Base-by-base conservation (phyloP, 2,888 invertebrate species). In the Ophion ellenae region DNA sequence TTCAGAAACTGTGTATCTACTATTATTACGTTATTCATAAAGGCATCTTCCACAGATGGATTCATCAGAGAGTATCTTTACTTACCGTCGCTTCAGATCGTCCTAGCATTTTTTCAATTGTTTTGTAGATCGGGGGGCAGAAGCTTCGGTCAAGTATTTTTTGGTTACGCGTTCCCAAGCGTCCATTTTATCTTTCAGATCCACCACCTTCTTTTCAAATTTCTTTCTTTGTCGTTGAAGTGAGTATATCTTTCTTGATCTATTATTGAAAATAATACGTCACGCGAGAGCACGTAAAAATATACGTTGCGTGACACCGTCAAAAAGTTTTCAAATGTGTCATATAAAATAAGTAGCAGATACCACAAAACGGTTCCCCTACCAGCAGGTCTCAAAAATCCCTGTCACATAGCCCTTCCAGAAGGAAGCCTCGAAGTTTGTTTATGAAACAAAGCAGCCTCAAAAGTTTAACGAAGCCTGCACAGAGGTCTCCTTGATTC, bases 401-500 rank as follows among this genome's bases (percentile, higher is more conserved):
- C 71, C 69, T 67, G 57, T 11, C 53, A 69, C 59, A 67, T 53
- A 20, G 10, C 24, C 78, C 69, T 59, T 78, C n/a, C 32, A 3
- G 78, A 59, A 78, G 78, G 40, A 40, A 69, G 69, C 40, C 20
- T 40, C 20, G 28, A 78, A 59, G 40, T 40, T 28, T 69, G 36
- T 67, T 74, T 81, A 74, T 81, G 76, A 75, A 76, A 75, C 71
- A 28, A 67, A 11, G 47, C 47, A 14, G 47, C 47, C 14, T 14
- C 47, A 2, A 47, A 47, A 47, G 11, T 11, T 40, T 40, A 40
- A 40, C 9, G 40, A 40, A 40, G 40, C 40, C 40, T 7, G 6
- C 40, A 40, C 7, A 5, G 40, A 40, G 7, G 9, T 1, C 40
- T 9, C 40, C 40, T 40, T 9, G 0, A 40, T 40, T 40, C 40